Base-by-base conservation (phyloP, 2,797 vertebrate genomes). In the Gallirallus australis region DNA sequence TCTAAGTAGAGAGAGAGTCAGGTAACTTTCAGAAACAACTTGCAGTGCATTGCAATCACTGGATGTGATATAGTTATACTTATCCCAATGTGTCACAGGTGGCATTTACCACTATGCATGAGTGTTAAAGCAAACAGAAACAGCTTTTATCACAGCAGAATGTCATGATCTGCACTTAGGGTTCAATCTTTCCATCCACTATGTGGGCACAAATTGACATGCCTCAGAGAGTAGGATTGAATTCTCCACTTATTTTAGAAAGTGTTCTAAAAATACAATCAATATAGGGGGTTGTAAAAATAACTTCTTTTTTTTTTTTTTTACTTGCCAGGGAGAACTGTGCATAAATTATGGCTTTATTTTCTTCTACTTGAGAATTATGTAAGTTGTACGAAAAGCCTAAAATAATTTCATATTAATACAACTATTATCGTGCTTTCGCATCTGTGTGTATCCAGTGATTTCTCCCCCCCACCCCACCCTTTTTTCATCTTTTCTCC, bases 121-220 rank as follows among this genome's bases (percentile, higher is more conserved):
- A 94, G 86, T 93, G 92, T 95, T 97, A 96, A 96, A 95, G 93
- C 91, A 96, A 97, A 97, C 91, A 97, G 96, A 97, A 97, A 96
- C 97, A 94, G 96, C 97, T 97, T 97, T 97, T 97, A 97, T 97
- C 97, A 93, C 96, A 97, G 96, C 91, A 80, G 97, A 96, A 94
- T 97, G 88, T 96, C 97, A 96, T 97, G 97, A 96, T 97, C 89
- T 95, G 94, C 96, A 96, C 96, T 97, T 97, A 96, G 95, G 94
- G 93, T 93, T 97, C 96, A 96, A 90, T 97, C 95, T 97, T 96
- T 86, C 86, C 90, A 96, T 97, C 57, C 71, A 70, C 96, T 96
- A 94, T 47, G 96, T 96, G 86, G 96, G 97, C 88, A 96, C 86
- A 96, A 97, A 97, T 97, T 97, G 97, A 97, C 94, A 75, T 85